A percentile compares a stretch with the other conserved stretches of the same genome.
Conservation (phyloP, 2,888 invertebrate species). For the Athetis lepigone region DNA sequence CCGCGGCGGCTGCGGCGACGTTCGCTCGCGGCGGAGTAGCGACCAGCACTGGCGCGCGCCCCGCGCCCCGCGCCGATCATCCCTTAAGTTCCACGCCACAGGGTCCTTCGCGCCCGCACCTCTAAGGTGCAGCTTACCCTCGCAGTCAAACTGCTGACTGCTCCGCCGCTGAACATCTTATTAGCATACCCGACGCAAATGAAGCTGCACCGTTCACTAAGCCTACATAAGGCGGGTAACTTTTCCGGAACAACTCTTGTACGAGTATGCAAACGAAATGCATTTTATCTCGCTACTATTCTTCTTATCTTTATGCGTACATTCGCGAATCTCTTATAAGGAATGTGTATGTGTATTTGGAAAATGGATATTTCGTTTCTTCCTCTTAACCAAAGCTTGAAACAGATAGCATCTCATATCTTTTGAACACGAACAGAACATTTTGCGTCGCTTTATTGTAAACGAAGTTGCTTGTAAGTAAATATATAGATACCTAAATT, state of each 20-base stretch:
- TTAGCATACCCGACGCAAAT: conserved; percentile 86
- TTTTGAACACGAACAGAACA: conserved; percentile 7
- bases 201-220: conserved; percentile 76
- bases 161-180: conserved; percentile 77
- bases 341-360: conserved; percentile 38
- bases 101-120: conserved; percentile 77
- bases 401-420: conserved; percentile 26
- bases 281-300: conserved; percentile 55
- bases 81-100: conserved; percentile 73
- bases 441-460: conserved; percentile 6
- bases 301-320: conserved; percentile 52
- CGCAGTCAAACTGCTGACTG: conserved; percentile 81
- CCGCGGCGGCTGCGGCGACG: conserved; percentile 70
- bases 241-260: conserved; percentile 59
- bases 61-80: conserved; percentile 78
- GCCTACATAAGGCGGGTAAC: conserved; percentile 66
- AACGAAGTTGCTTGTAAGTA: not conserved
- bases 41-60: conserved; percentile 83
- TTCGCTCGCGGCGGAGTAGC: conserved; percentile 83
- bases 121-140: conserved; percentile 79
- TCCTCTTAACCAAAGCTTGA: conserved; percentile 17
- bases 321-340: conserved; percentile 21
- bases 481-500: not conserved
- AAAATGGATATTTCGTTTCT: conserved; percentile 35
- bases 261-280: conserved; percentile 60